A percentile compares a stretch with the other conserved stretches of the same genome.
These are phyloP conservation scores for Phylloscopus trochilus DNA, from an alignment of 2,113 vertebrate genomes.

Conservation along the genomic window DNA sequence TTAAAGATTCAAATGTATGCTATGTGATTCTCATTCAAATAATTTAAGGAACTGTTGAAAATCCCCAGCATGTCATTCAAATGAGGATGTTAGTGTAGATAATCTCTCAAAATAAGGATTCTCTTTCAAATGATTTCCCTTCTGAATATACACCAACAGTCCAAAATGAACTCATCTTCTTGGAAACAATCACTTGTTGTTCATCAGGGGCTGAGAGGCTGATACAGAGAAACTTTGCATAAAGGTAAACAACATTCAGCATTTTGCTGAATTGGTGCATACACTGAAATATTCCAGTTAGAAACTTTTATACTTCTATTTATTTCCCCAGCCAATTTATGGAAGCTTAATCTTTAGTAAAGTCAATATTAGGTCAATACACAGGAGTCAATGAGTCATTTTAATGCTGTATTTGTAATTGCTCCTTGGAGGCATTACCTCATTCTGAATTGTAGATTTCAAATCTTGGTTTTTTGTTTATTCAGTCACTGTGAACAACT, in stretches of 20 bases:
- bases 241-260: background rate
- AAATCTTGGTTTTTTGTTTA: background rate
- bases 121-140: background rate
- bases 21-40: background rate
- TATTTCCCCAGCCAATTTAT: background rate
- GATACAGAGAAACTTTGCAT: background rate
- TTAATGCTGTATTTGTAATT: background rate
- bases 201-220: background rate
- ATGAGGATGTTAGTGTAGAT: background rate
- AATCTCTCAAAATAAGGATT: background rate
- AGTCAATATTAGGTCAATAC: constrained; percentile 42
- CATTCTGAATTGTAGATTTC: constrained; percentile 16
- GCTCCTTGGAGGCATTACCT: background rate
- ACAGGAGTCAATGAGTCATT: background rate
- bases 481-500: background rate
- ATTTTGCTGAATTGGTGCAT: background rate
- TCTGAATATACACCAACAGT: background rate
- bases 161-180: background rate
- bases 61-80: background rate
- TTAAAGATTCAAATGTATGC: background rate
- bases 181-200: background rate
- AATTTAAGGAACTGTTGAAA: background rate
- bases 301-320: background rate
- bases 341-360: constrained; percentile 13
- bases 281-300: background rate